phyloP scores from a whole-genome alignment of 2,113 vertebrate species.

The Falcunculus frontatus region DNA sequence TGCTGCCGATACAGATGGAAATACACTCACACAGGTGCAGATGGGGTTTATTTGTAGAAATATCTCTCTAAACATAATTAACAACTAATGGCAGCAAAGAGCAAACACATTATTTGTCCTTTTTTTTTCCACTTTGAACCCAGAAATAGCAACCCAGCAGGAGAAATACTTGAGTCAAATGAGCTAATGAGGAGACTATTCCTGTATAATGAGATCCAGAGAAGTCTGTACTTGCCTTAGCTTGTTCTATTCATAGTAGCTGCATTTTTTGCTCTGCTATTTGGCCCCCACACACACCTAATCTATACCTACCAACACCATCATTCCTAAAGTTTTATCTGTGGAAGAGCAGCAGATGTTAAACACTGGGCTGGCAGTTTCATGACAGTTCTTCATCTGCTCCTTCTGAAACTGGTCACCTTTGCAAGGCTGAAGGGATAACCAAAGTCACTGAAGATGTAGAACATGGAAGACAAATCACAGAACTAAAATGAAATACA shows the following conservation, averaged over 20 bases:
- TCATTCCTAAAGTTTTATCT: neutral
- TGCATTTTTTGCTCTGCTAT: neutral
- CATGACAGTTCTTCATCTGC: neutral
- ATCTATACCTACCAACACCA: neutral
- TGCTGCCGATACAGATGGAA: neutral
- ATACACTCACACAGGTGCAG: neutral
- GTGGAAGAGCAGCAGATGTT: neutral
- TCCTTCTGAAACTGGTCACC: neutral
- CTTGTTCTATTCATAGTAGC: neutral
- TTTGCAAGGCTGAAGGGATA: neutral
- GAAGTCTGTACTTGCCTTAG: neutral
- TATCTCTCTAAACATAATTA: neutral
- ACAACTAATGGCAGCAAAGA: neutral
- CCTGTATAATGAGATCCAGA: neutral
- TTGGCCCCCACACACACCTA: neutral
- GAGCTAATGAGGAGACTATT: neutral
- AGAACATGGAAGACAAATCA: neutral
- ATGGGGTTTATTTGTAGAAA: neutral
- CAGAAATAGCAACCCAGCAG: neutral
- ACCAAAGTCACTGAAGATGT: neutral
- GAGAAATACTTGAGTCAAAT: neutral
- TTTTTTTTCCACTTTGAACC: neutral
- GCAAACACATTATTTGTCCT: neutral
- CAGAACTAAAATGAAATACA: neutral
- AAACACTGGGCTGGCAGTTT: neutral